Conservation (phyloP, 2,797 vertebrate genomes). For the Sarcophilus harrisii region DNA sequence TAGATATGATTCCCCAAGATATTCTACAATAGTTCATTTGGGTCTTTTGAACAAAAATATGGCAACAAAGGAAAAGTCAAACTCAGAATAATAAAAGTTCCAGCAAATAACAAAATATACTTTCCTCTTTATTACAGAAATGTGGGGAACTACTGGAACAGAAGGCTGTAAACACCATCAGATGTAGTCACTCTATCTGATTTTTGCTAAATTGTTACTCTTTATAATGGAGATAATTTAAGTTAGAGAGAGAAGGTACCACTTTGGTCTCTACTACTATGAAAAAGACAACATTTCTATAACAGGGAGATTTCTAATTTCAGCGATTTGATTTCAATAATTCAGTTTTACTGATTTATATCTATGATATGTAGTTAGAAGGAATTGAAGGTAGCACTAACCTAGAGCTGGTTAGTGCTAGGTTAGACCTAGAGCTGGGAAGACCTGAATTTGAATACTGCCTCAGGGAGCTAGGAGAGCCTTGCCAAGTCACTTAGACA, state of each 20-base stretch:
- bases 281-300: neutral
- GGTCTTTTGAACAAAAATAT: slow-evolving; percentile 1
- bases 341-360: neutral
- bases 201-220: neutral
- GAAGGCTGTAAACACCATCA: neutral
- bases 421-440: neutral
- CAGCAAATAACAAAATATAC: neutral
- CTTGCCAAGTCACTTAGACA: neutral
- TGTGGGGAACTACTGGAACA: neutral
- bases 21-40: neutral
- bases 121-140: neutral
- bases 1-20: slow-evolving; percentile 15
- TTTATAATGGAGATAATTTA: neutral
- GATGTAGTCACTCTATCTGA: neutral
- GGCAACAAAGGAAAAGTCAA: neutral
- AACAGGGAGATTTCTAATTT: neutral
- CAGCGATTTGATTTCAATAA: neutral
- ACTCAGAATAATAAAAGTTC: neutral
- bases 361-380: neutral
- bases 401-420: too few relatives aligned
- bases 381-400: neutral
- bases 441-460: neutral
- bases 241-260: neutral
- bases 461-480: neutral
- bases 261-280: neutral